These are phyloP conservation scores for Psittacula echo DNA, from an alignment of 2,797 vertebrate genomes.

Conservation along the genomic window DNA sequence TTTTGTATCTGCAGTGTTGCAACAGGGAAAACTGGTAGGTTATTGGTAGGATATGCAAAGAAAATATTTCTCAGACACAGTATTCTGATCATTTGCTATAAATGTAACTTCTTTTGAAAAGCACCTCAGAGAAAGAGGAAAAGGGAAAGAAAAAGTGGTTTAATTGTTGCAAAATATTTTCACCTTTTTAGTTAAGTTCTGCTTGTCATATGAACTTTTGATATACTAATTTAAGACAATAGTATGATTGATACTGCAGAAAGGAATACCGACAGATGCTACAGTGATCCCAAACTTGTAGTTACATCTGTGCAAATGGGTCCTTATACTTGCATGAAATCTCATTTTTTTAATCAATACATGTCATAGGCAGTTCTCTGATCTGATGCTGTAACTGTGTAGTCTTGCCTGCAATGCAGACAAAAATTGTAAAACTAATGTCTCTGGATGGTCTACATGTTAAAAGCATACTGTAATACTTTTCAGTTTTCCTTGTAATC, in stretches of 20 bases:
- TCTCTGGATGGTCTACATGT: background rate
- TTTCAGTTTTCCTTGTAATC: background rate
- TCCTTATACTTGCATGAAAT: background rate
- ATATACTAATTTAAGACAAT: background rate
- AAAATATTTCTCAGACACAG: background rate
- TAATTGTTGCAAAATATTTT: background rate
- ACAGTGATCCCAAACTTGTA: background rate
- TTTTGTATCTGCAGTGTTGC: background rate
- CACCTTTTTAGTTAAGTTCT: background rate
- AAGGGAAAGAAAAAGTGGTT: background rate
- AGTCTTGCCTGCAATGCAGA: conserved; percentile 10
- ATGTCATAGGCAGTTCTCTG: background rate
- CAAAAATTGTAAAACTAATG: background rate
- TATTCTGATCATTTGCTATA: background rate
- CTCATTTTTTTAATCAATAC: background rate
- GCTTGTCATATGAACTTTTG: background rate
- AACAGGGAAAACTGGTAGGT: background rate
- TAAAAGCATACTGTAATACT: background rate
- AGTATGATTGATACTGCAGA: background rate
- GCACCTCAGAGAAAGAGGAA: background rate
- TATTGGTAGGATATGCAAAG: background rate
- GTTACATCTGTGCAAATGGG: background rate
- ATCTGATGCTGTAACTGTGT: background rate
- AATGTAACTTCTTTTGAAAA: background rate
- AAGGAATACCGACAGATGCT: background rate